A percentile compares a stretch with the other conserved stretches of the same genome.
Conservation (phyloP, 2,888 invertebrate genomes). For the Lasioglossum figueresi region DNA sequence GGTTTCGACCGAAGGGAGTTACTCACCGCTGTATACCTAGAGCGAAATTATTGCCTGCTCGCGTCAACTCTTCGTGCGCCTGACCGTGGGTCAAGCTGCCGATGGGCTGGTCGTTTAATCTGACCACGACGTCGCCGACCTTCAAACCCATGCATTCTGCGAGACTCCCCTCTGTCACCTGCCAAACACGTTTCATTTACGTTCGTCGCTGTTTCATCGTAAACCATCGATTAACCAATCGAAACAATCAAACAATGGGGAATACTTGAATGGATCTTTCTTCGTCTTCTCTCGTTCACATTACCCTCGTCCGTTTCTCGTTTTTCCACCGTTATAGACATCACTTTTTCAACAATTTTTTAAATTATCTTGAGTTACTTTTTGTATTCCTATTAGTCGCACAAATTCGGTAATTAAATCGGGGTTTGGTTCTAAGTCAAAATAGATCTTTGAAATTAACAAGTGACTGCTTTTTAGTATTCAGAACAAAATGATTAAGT, state of each 20-base stretch:
- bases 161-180: constrained; percentile 93
- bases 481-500: no score
- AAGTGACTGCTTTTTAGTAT: no score
- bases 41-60: constrained; percentile 89
- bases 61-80: constrained; percentile 90
- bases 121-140: constrained; percentile 93
- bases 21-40: constrained; percentile 89
- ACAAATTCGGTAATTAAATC: no score
- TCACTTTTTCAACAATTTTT: no score
- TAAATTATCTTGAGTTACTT: no score
- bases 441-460: no score
- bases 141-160: constrained; percentile 93
- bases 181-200: constrained; percentile 54
- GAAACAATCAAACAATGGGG: neutral
- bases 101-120: constrained; percentile 89
- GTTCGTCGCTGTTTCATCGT: neutral
- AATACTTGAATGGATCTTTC: neutral
- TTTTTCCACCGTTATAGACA: no score
- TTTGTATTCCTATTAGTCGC: neutral
- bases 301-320: neutral
- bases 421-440: no score
- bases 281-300: neutral
- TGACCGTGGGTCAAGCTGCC: constrained; percentile 90
- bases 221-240: neutral
- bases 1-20: neutral